Conservation (phyloP, 2,888 invertebrate species). For the Eilema sororculum region DNA sequence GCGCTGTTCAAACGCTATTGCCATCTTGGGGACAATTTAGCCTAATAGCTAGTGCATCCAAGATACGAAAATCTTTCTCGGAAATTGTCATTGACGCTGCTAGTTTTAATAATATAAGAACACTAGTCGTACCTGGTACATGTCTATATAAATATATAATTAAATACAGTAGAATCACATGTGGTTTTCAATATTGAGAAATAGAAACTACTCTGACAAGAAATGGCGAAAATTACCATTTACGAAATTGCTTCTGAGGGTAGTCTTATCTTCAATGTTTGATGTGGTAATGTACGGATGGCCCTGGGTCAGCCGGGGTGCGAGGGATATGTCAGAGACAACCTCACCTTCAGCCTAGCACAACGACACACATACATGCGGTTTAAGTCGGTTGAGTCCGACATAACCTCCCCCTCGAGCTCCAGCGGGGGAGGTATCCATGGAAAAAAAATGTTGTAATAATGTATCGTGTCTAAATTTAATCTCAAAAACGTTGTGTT, state of each 20-base stretch:
- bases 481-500: neutral
- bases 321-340: no score
- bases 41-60: conserved; percentile 72
- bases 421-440: no score
- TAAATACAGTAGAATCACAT: neutral
- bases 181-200: neutral
- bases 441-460: no score
- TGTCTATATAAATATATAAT: conserved; percentile 10
- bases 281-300: neutral
- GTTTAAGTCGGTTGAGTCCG: no score
- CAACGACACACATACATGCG: no score
- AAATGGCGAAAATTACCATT: neutral
- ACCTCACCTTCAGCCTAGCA: no score
- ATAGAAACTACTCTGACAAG: no score
- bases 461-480: neutral
- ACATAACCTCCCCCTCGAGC: no score
- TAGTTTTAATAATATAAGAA: conserved; percentile 51
- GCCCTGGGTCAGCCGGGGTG: no score
- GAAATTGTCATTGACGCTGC: conserved; percentile 48
- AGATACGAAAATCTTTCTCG: conserved; percentile 63
- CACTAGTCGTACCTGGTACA: conserved; percentile 23
- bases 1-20: conserved; percentile 70
- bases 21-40: conserved; percentile 83
- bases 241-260: neutral
- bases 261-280: neutral